Percentiles rank a stretch among this genome's conserved stretches.
phyloP scores from a whole-genome alignment of 2,888 invertebrate species.

The Falcaria lacertinaria region DNA sequence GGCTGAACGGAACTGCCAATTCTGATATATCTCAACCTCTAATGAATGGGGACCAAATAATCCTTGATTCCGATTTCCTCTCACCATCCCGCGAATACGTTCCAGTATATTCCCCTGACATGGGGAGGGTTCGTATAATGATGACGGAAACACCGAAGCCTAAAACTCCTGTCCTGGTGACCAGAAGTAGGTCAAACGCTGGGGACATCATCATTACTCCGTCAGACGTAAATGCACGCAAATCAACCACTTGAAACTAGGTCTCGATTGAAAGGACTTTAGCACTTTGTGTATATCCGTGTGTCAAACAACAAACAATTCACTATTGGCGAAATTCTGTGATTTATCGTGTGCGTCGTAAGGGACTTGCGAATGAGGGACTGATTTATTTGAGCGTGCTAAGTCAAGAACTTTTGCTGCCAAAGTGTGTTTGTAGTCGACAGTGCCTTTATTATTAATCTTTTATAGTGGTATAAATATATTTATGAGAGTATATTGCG shows the following conservation, averaged over 20 bases:
- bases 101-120: slow-evolving; percentile 82
- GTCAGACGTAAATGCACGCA: slow-evolving; percentile 55
- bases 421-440: slow-evolving; percentile 81
- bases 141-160: slow-evolving; percentile 88
- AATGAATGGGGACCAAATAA: slow-evolving; percentile 65
- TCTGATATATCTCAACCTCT: slow-evolving; percentile 75
- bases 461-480: slow-evolving; percentile 63
- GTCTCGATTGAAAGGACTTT: slow-evolving; percentile 40
- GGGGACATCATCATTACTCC: slow-evolving; percentile 88
- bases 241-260: slow-evolving; percentile 68
- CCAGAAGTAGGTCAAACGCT: slow-evolving; percentile 86
- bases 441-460: slow-evolving; percentile 72
- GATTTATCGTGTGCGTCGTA: slow-evolving; percentile 61
- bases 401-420: slow-evolving; percentile 70
- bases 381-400: slow-evolving; percentile 45
- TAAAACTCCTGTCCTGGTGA: slow-evolving; percentile 90
- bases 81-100: slow-evolving; percentile 70
- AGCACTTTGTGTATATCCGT: slow-evolving; percentile 52
- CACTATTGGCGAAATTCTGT: slow-evolving; percentile 75
- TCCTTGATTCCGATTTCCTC: slow-evolving; percentile 59
- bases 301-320: slow-evolving; percentile 72
- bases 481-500: slow-evolving; percentile 74
- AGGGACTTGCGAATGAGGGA: slow-evolving; percentile 41
- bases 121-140: slow-evolving; percentile 88
- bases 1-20: slow-evolving; percentile 63